Evolutionary conservation across 2,797 vertebrate species (phyloP).

Genomic region (Chelon auratus): DNA sequence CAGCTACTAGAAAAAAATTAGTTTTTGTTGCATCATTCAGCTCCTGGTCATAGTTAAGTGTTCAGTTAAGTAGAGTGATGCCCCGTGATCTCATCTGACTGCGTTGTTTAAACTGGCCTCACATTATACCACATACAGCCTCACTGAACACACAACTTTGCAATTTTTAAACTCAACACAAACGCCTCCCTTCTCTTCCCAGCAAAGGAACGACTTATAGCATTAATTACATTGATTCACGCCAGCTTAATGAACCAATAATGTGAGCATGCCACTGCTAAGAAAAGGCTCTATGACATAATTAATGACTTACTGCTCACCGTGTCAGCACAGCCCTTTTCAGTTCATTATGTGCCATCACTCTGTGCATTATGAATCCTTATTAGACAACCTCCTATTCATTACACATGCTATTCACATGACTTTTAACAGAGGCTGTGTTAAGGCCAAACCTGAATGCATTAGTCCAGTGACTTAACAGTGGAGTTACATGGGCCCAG

Average conservation of each 20-base stretch:
- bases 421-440: conserved; percentile 48
- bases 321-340: conserved; percentile 76
- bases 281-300: conserved; percentile 78
- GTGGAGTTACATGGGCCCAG: background rate
- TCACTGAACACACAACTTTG: conserved; percentile 31
- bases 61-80: conserved; percentile 54
- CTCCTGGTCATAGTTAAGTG: conserved; percentile 54
- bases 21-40: conserved; percentile 46
- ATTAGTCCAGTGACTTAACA: conserved; percentile 34
- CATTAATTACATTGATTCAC: conserved; percentile 80
- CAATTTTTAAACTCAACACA: conserved; percentile 36
- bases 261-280: conserved; percentile 75
- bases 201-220: conserved; percentile 70
- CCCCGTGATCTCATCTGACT: conserved; percentile 43
- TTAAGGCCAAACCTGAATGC: conserved; percentile 33
- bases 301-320: conserved; percentile 78
- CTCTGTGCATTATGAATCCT: conserved; percentile 68
- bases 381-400: conserved; percentile 55
- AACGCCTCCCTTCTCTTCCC: conserved; percentile 39
- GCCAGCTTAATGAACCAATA: conserved; percentile 81
- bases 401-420: conserved; percentile 42
- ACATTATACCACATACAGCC: conserved; percentile 48
- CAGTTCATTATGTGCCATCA: conserved; percentile 75
- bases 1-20: conserved; percentile 31
- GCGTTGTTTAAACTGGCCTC: conserved; percentile 47